Conservation (phyloP, 2,113 vertebrate genomes). For the Pycnonotus jocosus region DNA sequence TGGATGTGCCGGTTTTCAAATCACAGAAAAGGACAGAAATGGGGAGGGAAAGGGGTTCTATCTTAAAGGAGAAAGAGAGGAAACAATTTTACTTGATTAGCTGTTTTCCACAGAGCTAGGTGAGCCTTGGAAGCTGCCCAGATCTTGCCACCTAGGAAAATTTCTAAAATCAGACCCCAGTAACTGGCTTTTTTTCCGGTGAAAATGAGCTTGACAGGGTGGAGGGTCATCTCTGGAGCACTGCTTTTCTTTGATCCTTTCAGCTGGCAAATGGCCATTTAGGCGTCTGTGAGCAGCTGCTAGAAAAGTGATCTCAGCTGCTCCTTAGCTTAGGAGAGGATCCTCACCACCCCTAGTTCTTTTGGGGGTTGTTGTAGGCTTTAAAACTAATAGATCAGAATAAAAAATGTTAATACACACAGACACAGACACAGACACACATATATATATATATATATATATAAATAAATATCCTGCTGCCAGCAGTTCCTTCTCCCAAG, state of each 20-base stretch:
- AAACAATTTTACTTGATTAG: background rate
- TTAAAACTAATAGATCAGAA: background rate
- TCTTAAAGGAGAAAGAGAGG: background rate
- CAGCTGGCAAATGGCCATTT: background rate
- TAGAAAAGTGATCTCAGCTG: background rate
- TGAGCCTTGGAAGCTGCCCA: background rate
- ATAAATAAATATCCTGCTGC: background rate
- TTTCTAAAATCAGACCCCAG: background rate
- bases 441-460: accelerated
- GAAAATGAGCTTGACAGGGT: background rate
- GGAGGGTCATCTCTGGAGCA: background rate
- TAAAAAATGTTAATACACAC: background rate
- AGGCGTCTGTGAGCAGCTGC: background rate
- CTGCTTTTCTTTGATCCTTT: background rate
- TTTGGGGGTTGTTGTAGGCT: background rate
- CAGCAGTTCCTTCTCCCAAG: background rate
- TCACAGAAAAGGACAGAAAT: background rate
- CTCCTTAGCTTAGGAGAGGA: background rate
- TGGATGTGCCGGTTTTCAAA: background rate
- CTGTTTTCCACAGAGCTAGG: background rate
- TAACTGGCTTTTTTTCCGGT: background rate
- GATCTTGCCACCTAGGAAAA: background rate
- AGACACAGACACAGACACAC: too few relatives aligned
- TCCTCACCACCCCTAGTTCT: background rate
- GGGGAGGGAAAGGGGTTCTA: background rate